These are phyloP conservation scores for Halictus ligatus DNA, from an alignment of 2,888 invertebrate species.

Conservation along the genomic window DNA sequence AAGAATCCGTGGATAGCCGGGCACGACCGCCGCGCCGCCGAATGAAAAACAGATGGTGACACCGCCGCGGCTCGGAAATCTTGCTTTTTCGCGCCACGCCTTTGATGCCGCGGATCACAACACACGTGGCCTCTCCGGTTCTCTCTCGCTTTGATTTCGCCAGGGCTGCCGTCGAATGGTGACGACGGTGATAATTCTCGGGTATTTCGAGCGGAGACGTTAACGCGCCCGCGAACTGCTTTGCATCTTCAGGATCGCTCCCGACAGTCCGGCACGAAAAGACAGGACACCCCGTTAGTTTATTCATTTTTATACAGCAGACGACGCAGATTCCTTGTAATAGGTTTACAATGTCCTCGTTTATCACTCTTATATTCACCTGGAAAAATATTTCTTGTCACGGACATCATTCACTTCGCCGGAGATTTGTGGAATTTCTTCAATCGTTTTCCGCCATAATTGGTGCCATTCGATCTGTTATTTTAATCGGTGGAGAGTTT, in stretches of 20 bases:
- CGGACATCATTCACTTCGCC: background rate
- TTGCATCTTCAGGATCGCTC: background rate
- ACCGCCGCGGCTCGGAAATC: slow-evolving; percentile 40
- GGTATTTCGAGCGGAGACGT: background rate
- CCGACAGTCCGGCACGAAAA: background rate
- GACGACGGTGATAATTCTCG: background rate
- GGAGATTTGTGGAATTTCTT: no score
- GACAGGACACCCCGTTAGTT: no score
- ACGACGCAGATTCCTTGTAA: background rate
- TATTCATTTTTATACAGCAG: no score
- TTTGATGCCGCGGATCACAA: slow-evolving; percentile 58
- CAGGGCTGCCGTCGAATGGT: background rate
- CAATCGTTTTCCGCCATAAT: no score
- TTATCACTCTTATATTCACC: background rate
- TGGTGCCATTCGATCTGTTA: no score
- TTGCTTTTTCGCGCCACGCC: slow-evolving; percentile 59
- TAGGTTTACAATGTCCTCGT: background rate
- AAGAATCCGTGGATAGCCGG: slow-evolving; percentile 56
- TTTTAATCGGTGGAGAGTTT: no score
- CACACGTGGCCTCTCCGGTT: background rate
- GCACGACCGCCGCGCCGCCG: slow-evolving; percentile 43
- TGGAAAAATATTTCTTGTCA: background rate
- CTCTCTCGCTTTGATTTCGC: slow-evolving; percentile 19
- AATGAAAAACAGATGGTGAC: slow-evolving; percentile 72
- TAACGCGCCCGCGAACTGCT: background rate